Base-by-base conservation (phyloP, 2,797 vertebrate species). In the Melanotaenia maccullochi region DNA sequence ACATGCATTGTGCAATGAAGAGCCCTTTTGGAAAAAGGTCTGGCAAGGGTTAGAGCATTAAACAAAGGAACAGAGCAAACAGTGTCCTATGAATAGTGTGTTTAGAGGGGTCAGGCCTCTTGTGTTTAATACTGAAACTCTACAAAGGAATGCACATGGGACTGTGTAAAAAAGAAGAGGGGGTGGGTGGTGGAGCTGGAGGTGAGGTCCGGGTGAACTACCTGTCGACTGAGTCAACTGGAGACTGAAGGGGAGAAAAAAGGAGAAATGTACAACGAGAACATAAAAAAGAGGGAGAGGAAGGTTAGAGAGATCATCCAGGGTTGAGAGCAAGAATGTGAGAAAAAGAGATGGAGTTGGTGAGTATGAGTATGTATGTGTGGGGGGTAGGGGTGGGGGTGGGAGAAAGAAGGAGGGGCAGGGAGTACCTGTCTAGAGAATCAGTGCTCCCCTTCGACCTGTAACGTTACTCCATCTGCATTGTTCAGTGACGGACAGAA, bases 391-490 rank as follows among this genome's bases (percentile, higher is more conserved):
- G 40, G 38, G 64, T 28, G 66, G 75, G 47, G 60, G 44, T 58
- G 13, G 51, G 38, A 20, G 40, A 25, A 25, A 63, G 35, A 36
- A 55, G 54, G 57, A 57, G 70, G 69, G 74, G 64, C 77, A 65
- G 64, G 71, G 65, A 75, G 83, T 89, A 89, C 87, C 91, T 49
- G 77, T 89, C 60, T 97, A 94, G 81, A 96, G 95, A 93, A 96
- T 89, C 75, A 95, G 94, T 69, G 86, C 75, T 90, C 88, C 83
- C 96, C 95, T 60, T 93, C 93, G 51, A 91, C 90, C 79, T 95
- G 96, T 92, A 98, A 98, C 55, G 93, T 94, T 87, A 97, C 93
- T 85, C 97, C 95, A 88, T 94, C 95, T 82, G 95, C 95, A 84
- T 91, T 93, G 89, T 97, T 98, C 95, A 96, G 90, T 81, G 92